phyloP scores from a whole-genome alignment of 37 sponge, comb jelly and placozoan genomes.

The Beroe ovata region DNA sequence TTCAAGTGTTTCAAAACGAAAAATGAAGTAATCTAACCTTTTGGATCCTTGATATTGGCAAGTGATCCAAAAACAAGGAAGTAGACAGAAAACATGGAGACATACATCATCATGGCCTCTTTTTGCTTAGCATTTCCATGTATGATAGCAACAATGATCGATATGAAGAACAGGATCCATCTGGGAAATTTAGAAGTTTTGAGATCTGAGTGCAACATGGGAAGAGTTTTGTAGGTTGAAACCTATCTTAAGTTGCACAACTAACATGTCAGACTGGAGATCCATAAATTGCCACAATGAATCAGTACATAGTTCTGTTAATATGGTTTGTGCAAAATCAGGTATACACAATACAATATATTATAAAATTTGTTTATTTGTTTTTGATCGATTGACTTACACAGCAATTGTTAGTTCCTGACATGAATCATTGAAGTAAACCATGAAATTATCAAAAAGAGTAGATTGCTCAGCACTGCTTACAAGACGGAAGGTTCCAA shows the following conservation, averaged over 20 bases:
- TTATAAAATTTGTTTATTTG: no score
- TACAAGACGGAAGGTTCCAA: conserved; percentile 58
- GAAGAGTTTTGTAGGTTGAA: not conserved
- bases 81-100: conserved; percentile 28
- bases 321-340: no score
- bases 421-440: conserved; percentile 45
- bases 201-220: not conserved
- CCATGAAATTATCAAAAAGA: conserved; percentile 55
- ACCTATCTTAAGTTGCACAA: not conserved
- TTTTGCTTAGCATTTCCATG: not conserved
- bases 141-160: not conserved
- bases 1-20: not conserved
- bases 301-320: no score
- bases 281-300: no score
- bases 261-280: no score
- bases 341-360: no score
- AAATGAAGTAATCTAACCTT: not conserved
- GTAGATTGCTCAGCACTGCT: conserved; percentile 65
- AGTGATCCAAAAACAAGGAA: conserved; percentile 50
- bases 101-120: conserved; percentile 12
- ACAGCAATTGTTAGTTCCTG: conserved; percentile 9
- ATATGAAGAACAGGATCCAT: conserved; percentile 38
- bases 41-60: conserved; percentile 57
- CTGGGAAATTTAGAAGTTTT: no score
- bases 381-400: no score